phyloP scores from a whole-genome alignment of 2,797 vertebrate species.

The Mormyrops boulengeri region DNA sequence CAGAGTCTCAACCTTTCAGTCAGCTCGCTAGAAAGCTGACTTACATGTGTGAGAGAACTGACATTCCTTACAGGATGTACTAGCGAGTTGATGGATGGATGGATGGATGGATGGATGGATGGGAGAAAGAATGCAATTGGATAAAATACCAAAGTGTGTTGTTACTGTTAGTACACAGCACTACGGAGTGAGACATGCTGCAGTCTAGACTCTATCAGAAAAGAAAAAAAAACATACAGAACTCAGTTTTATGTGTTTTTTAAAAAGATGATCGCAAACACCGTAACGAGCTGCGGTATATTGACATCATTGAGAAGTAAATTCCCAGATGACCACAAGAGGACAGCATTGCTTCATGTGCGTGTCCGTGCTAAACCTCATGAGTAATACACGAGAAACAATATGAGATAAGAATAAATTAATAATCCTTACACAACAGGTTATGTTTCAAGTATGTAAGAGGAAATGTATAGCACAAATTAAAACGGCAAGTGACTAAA shows the following conservation, averaged over 20 bases:
- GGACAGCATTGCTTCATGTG: constrained; percentile 47
- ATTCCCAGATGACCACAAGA: constrained; percentile 39
- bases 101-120: neutral
- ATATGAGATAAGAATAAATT: neutral
- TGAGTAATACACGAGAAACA: neutral
- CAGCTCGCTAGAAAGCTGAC: constrained; percentile 31
- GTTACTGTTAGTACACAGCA: neutral
- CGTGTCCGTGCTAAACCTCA: neutral
- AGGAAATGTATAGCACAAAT: neutral
- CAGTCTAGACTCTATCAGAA: neutral
- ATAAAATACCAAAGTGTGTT: neutral
- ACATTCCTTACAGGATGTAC: neutral
- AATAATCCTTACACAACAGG: neutral
- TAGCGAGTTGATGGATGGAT: neutral
- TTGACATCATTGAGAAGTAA: neutral
- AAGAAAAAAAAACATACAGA: neutral
- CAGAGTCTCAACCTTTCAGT: constrained; percentile 33
- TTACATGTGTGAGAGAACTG: neutral
- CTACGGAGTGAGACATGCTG: neutral
- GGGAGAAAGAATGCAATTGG: neutral
- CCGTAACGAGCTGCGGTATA: neutral
- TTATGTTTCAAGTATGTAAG: neutral
- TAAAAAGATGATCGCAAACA: neutral
- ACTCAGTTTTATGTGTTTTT: neutral
- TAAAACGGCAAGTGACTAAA: neutral